Evolutionary conservation across 1,140 invertebrate genomes (phyloP).

Genomic region (Philaenus spumarius): DNA sequence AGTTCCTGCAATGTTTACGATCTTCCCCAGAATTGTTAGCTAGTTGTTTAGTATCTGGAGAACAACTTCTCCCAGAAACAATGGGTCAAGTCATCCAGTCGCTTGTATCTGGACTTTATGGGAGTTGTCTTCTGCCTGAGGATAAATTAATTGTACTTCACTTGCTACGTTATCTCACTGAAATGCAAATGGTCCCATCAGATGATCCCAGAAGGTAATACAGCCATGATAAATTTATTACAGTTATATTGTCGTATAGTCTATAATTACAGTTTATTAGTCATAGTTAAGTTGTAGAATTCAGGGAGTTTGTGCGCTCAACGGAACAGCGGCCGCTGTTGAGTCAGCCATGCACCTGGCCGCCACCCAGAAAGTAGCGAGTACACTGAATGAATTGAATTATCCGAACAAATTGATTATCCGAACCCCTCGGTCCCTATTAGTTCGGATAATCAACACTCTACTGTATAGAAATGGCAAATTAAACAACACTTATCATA

Average conservation of each 20-base stretch:
- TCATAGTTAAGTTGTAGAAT: no score
- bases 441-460: no score
- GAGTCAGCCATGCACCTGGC: no score
- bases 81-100: constrained; percentile 62
- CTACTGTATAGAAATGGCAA: no score
- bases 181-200: constrained; percentile 70
- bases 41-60: constrained; percentile 69
- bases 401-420: no score
- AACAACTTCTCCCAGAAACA: constrained; percentile 52
- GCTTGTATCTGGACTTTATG: constrained; percentile 77
- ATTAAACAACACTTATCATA: neutral
- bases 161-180: constrained; percentile 72
- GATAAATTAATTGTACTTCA: constrained; percentile 75
- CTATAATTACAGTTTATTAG: neutral
- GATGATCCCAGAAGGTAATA: constrained; percentile 71
- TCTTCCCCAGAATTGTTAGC: constrained; percentile 75
- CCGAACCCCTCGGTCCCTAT: no score
- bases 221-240: constrained; percentile 5
- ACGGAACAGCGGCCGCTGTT: no score
- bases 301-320: no score
- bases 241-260: constrained; percentile 10
- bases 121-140: constrained; percentile 67
- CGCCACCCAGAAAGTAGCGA: no score
- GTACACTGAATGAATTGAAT: no score
- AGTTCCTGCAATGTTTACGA: constrained; percentile 69